Conservation (phyloP, 2,113 vertebrate genomes). For the Accipiter virgatus region DNA sequence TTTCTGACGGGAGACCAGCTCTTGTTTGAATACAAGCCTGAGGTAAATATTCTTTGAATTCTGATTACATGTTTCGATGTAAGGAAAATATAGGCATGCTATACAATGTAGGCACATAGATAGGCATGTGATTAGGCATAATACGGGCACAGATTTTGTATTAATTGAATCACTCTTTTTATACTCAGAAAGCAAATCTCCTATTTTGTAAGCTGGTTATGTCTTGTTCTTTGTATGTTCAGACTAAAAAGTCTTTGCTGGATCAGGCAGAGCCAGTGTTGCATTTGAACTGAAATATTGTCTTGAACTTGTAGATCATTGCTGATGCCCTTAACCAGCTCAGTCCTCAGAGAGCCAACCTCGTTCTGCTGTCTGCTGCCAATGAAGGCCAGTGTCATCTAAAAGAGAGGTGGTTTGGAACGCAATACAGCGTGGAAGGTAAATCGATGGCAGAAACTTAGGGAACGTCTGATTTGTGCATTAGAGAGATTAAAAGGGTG, state of each 20-base stretch:
- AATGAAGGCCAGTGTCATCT: slow-evolving; percentile 89
- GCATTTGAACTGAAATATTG: neutral
- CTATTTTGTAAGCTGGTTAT: neutral
- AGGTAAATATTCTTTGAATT: slow-evolving; percentile 70
- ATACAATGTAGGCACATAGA: neutral
- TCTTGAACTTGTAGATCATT: slow-evolving; percentile 81
- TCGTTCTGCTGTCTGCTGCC: slow-evolving; percentile 91
- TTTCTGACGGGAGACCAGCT: slow-evolving; percentile 95
- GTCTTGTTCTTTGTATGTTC: neutral
- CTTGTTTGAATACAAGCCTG: slow-evolving; percentile 89
- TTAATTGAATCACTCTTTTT: neutral
- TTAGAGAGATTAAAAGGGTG: neutral
- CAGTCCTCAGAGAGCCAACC: slow-evolving; percentile 88
- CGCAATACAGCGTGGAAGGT: slow-evolving; percentile 94
- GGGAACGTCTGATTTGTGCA: neutral
- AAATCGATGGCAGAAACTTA: neutral
- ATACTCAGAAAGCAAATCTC: neutral
- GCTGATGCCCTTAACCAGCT: slow-evolving; percentile 84
- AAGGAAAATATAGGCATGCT: neutral
- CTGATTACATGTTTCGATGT: neutral
- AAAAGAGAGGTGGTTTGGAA: slow-evolving; percentile 95
- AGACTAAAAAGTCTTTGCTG: neutral
- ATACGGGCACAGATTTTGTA: neutral
- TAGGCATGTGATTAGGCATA: neutral
- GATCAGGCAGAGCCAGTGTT: neutral